Percentiles rank a stretch among this genome's conserved stretches.
Evolutionary conservation across 2,888 invertebrate species (phyloP).

Genomic region (Cantharis nigra): DNA sequence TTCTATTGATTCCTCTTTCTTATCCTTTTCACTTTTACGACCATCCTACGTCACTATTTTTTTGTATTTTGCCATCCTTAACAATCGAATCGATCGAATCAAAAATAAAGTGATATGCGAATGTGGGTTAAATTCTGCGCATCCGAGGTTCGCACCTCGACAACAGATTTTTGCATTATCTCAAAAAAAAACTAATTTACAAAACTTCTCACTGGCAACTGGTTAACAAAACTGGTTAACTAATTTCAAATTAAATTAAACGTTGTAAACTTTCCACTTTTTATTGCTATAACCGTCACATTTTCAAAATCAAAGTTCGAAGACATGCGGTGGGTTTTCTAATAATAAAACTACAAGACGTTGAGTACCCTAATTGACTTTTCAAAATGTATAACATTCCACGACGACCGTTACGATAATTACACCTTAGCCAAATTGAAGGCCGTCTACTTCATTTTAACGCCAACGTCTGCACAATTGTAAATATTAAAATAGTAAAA

Average conservation of each 20-base stretch:
- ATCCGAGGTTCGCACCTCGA: not conserved
- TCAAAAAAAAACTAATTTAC: not conserved
- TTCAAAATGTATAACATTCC: slow-evolving; percentile 32
- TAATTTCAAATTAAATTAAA: not conserved
- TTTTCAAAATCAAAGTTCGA: not conserved
- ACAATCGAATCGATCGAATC: not conserved
- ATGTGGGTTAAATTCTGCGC: not conserved
- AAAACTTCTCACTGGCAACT: not conserved
- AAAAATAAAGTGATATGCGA: not conserved
- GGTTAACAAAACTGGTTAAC: not conserved
- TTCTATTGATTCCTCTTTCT: not conserved
- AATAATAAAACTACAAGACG: not conserved
- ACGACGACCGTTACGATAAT: slow-evolving; percentile 36
- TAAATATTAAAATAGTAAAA: not conserved
- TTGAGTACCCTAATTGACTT: not conserved
- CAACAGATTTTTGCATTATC: not conserved
- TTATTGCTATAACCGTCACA: not conserved
- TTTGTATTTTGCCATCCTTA: not conserved
- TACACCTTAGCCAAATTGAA: slow-evolving; percentile 35
- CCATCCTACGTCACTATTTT: not conserved
- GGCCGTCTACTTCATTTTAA: slow-evolving; percentile 29
- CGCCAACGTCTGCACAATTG: not conserved
- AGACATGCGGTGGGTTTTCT: not conserved
- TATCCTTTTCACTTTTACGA: not conserved
- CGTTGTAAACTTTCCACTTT: not conserved